Evolutionary conservation across 2,888 invertebrate species (phyloP), one percentile per base, ranked within the genome.

Genomic region (Temnothorax unifasciatus): DNA sequence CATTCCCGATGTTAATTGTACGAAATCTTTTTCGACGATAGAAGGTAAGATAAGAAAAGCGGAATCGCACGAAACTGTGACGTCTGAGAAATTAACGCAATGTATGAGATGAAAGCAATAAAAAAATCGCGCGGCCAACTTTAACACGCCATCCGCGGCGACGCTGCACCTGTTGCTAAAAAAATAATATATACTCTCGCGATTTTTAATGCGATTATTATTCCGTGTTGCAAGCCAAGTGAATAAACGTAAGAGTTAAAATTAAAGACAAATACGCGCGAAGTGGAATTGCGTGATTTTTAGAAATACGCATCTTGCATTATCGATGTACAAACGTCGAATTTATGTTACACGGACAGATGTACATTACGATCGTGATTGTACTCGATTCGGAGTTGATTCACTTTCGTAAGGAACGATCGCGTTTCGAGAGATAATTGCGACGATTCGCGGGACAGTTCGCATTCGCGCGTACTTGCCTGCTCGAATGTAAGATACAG

Each of bases 131-230:
- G 9, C 18, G 11, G 44, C 18, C 47, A 68, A 21, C 21, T 64
- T 66, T 25, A 59, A 29, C 41, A 21, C 41, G 11, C 21, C 21
- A 41, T 13, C n/a, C 18, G 38, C 61, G 25, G 8, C 9, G 25
- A 50, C 11, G 9, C 21, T 29, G 13, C 29, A 47, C 18, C 44
- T 29, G 47, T 50, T 34, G 34, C 59, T 21, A 68, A 68, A 68
- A 66, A 68, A 68, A 47, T 47, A 29, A 68, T 68, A 18, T 2
- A 47, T 5, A 47, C 21, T 29, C 25, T 66, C 47, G 47, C 18
- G 44, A 68, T 68, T 29, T 47, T 18, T 25, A 68, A 47, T 4
- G 44, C 47, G 25, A 68, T 50, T 68, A 68, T 68, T 47, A 47
- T 68, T 18, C 9, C 41, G 21, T 18, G 41, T 64, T 41, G 21